These are phyloP conservation scores for Antechinus stuartii DNA, from an alignment of 2,113 vertebrate species.

Conservation along the genomic window DNA sequence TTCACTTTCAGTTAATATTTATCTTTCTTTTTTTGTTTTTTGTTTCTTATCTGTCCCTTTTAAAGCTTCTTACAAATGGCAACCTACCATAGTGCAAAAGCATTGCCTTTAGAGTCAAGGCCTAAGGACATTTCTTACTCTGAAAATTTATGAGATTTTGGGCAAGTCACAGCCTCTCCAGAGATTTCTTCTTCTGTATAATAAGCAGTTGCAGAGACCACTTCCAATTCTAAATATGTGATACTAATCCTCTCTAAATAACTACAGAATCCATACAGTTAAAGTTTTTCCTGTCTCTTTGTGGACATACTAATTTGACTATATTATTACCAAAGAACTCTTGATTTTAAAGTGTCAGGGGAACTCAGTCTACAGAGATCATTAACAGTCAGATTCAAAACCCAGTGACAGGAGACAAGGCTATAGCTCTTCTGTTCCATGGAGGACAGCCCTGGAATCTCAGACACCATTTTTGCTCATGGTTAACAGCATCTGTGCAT, in stretches of 20 bases:
- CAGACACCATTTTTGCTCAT: conserved; percentile 58
- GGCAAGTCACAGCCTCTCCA: not conserved
- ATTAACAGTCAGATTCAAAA: conserved; percentile 10
- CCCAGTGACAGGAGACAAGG: conserved; percentile 33
- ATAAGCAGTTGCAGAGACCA: not conserved
- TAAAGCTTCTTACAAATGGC: not conserved
- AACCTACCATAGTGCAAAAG: not conserved
- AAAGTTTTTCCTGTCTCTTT: not conserved
- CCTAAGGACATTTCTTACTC: not conserved
- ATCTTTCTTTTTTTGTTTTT: not conserved
- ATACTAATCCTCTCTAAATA: not conserved
- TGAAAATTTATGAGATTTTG: not conserved
- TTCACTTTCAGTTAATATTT: not conserved
- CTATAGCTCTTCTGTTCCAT: conserved; percentile 37
- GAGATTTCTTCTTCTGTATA: not conserved
- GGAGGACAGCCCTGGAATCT: conserved; percentile 66
- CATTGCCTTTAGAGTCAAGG: not conserved
- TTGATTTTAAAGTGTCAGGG: not conserved
- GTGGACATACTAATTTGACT: not conserved
- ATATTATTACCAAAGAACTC: not conserved
- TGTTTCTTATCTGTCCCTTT: not conserved
- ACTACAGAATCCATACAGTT: not conserved
- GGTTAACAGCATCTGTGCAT: conserved; percentile 58
- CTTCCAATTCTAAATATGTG: not conserved
- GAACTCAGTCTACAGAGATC: conserved; percentile 50